Percentiles rank a stretch among this genome's conserved stretches.
Evolutionary conservation across 2,888 invertebrate species (phyloP).

Genomic region (Hypomecis punctinalis): DNA sequence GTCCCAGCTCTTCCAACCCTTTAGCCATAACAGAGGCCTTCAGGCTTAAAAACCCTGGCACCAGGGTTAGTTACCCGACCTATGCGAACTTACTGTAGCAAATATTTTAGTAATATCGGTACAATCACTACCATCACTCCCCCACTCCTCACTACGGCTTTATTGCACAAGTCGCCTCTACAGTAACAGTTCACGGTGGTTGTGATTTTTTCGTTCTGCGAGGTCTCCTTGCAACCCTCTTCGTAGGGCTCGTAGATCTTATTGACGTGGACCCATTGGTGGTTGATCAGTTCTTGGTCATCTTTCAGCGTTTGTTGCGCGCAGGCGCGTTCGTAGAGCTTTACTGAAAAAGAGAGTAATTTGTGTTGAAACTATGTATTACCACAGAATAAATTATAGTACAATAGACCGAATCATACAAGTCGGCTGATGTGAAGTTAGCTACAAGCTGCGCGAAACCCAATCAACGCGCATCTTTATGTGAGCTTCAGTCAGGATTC

Average conservation of each 20-base stretch:
- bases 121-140: not conserved
- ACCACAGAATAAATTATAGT: not conserved
- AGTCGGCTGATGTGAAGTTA: too few species aligned
- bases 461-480: too few species aligned
- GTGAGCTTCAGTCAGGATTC: too few species aligned
- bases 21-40: too few species aligned
- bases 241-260: conserved; percentile 88
- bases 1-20: too few species aligned
- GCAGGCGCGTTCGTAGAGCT: conserved; percentile 85
- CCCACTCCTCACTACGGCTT: conserved; percentile 50
- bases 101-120: conserved; percentile 4
- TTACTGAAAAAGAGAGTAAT: conserved; percentile 52
- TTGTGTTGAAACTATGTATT: not conserved
- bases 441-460: too few species aligned
- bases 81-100: not conserved
- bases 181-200: conserved; percentile 90
- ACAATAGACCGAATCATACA: too few species aligned
- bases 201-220: conserved; percentile 82
- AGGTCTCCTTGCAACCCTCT: conserved; percentile 87
- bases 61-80: too few species aligned
- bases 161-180: conserved; percentile 89
- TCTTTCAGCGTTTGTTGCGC: conserved; percentile 88
- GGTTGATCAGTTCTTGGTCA: conserved; percentile 81
- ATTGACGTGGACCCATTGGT: conserved; percentile 86
- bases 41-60: too few species aligned